Percentiles rank a stretch among this genome's conserved stretches.
Conservation (phyloP, 2,797 vertebrate species). For the Allobates femoralis region DNA sequence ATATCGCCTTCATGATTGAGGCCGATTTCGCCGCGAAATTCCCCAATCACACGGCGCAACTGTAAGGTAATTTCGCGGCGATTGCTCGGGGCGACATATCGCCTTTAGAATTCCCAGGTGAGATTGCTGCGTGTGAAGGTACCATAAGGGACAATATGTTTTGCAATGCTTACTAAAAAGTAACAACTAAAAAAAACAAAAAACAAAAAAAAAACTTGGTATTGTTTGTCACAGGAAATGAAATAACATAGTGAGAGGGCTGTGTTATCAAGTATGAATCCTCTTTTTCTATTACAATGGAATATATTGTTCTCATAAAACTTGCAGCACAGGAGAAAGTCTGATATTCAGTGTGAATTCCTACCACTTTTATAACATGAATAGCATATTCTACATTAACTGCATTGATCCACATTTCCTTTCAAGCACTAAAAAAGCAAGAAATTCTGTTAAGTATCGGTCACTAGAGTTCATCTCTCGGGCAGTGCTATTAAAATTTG, state of each 20-base stretch:
- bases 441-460: slow-evolving; percentile 58
- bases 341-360: not conserved
- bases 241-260: not conserved
- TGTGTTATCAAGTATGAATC: not conserved
- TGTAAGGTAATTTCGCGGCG: too few species aligned
- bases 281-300: slow-evolving; percentile 1
- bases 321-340: not conserved
- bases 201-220: not conserved
- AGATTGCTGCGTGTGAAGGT: too few species aligned
- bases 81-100: too few species aligned
- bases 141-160: not conserved
- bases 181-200: not conserved
- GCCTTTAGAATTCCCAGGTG: too few species aligned
- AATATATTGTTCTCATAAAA: slow-evolving; percentile 30
- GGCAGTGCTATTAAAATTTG: slow-evolving; percentile 60
- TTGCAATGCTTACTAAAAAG: not conserved
- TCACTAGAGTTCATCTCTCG: slow-evolving; percentile 61
- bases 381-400: slow-evolving; percentile 51
- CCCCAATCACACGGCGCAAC: too few species aligned
- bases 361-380: not conserved
- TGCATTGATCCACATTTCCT: slow-evolving; percentile 58
- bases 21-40: too few species aligned
- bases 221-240: not conserved
- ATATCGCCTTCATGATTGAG: too few species aligned
- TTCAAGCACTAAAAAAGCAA: slow-evolving; percentile 54